phyloP scores from a whole-genome alignment of 2,113 vertebrate species.

The Emberiza fucata region DNA sequence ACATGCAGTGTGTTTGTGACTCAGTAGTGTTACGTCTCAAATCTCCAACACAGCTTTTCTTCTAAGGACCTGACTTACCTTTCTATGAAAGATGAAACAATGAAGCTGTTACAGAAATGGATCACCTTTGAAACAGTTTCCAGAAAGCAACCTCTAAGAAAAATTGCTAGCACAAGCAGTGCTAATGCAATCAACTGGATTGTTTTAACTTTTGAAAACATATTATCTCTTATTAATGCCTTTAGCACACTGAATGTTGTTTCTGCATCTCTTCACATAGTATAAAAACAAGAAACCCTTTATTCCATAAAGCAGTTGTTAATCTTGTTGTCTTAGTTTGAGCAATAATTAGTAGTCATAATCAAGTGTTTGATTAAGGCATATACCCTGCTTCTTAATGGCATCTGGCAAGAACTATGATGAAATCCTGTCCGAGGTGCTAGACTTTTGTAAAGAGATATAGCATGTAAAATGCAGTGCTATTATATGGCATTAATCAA shows the following conservation, averaged over 20 bases:
- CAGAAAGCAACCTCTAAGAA: neutral
- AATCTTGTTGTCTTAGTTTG: neutral
- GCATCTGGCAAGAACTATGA: neutral
- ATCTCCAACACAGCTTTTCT: neutral
- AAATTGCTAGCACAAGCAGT: neutral
- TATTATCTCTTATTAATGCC: neutral
- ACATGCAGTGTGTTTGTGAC: neutral
- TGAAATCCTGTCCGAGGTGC: neutral
- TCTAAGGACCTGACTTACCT: neutral
- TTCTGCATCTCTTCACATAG: neutral
- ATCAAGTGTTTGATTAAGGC: neutral
- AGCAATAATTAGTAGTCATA: neutral
- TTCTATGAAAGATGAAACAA: neutral
- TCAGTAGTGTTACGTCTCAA: accelerated
- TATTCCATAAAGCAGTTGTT: neutral
- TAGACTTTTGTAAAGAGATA: neutral
- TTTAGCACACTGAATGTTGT: neutral
- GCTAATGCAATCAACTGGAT: neutral
- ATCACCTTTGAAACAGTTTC: neutral
- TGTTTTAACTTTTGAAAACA: neutral
- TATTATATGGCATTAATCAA: constrained; percentile 10
- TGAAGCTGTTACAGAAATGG: neutral
- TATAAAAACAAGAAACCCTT: neutral
- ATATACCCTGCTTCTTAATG: neutral
- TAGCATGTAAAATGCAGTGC: neutral